Base-by-base conservation (phyloP, 2,888 invertebrate genomes). In the Diloba caeruleocephala region DNA sequence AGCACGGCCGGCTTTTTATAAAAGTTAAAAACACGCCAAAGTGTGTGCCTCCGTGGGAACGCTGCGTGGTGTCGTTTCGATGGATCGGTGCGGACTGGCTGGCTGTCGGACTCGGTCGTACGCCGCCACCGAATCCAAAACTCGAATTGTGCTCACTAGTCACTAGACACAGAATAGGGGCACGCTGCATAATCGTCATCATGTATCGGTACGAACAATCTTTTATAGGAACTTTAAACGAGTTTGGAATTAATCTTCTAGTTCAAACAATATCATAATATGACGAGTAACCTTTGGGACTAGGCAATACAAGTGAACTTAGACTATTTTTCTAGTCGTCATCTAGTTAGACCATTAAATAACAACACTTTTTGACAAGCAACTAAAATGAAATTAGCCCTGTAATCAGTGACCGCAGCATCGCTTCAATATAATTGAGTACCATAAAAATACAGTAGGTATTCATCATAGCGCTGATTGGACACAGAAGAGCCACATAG, bases 21-120 rank as follows among this genome's bases (percentile, higher is more conserved):
- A 76, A 78, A 81, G 79, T 81, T 82, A 79, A n/a, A n/a, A n/a
- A 82, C 85, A 83, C 89, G 86, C 80, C 79, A 78, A 81, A 71
- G 67, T 73, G 74, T 74, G 79, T 59, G 61, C 71, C 77, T 63
- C 77, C 77, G 79, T 72, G 71, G 78, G 73, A 69, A 76, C 78
- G 64, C 73, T 65, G 62, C 88, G 89, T 88, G 78, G 66, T 79
- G 60, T 74, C 85, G 71, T 69, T 74, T 75, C 88, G 86, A 78
- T 78, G 84, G 87, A 74, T 84, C 82, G 86, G 71, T 76, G 84
- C 82, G 80, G 87, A 92, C 92, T 92, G 90, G 64, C 77, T 56
- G 62, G 52, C 60, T 62, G 61, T 58, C 65, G 68, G 73, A 69
- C 65, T 62, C 66, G 21, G 21, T 21, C 21, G 21, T 1, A 21